Conservation (phyloP, 53 echinoderm and acorn worm genomes). For the Stichopus horrens region DNA sequence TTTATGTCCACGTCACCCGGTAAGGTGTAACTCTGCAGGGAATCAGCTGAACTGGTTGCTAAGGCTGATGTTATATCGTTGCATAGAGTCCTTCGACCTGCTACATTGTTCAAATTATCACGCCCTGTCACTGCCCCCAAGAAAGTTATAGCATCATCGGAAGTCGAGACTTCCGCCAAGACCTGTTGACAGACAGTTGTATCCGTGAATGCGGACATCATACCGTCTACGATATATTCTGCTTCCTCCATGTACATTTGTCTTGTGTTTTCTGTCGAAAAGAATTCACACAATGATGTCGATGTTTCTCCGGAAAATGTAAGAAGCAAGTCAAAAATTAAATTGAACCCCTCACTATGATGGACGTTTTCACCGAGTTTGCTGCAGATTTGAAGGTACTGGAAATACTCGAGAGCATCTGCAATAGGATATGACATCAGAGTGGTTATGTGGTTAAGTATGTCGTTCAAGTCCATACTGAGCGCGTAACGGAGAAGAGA, state of each 20-base stretch:
- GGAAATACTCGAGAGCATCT: neutral
- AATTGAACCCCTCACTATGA: neutral
- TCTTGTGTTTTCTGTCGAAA: neutral
- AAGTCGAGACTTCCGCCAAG: neutral
- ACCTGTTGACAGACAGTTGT: neutral
- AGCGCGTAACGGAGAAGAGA: neutral
- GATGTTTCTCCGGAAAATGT: neutral
- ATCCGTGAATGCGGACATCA: neutral
- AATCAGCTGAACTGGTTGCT: neutral
- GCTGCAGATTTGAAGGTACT: neutral
- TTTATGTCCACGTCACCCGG: neutral
- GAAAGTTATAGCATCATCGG: neutral
- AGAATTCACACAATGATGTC: neutral
- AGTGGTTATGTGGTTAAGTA: neutral
- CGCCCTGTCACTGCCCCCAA: neutral
- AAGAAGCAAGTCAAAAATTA: neutral
- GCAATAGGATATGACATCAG: constrained; percentile 1
- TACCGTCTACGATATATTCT: neutral
- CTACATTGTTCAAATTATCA: neutral
- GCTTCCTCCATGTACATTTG: neutral
- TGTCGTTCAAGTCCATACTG: constrained; percentile 4
- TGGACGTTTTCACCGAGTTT: neutral
- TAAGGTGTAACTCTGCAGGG: neutral
- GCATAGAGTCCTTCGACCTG: neutral
- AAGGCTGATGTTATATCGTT: neutral